These are phyloP conservation scores for Macaca nemestrina DNA, from an alignment of 2,113 vertebrate genomes.

Conservation along the genomic window DNA sequence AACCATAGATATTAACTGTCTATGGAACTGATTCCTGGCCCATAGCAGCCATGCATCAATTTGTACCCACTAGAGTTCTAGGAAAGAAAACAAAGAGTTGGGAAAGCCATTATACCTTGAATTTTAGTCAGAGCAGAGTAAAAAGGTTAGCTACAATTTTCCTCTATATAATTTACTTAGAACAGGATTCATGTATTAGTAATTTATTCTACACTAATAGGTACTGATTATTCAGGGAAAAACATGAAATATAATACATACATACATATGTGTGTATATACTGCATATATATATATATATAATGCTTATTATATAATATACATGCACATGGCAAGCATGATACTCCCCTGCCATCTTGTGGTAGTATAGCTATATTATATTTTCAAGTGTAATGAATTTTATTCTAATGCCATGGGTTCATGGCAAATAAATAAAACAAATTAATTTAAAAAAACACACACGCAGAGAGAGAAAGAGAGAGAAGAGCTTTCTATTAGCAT, in stretches of 20 bases:
- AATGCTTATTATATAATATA: no score
- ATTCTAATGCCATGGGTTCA: no score
- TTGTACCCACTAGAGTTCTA: neutral
- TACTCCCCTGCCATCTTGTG: constrained; percentile 79
- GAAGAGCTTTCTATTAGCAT: neutral
- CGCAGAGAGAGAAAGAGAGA: accelerated
- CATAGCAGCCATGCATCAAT: accelerated
- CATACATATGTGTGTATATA: neutral
- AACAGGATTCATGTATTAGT: neutral
- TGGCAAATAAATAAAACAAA: neutral
- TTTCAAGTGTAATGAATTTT: neutral
- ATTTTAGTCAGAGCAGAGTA: neutral
- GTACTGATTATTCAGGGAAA: neutral
- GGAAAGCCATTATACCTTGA: neutral
- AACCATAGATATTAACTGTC: accelerated
- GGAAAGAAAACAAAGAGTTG: neutral
- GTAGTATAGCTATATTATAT: neutral
- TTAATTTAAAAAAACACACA: neutral
- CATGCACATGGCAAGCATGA: neutral
- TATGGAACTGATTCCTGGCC: accelerated
- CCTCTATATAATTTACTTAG: neutral
- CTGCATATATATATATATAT: no score
- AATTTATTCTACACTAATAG: neutral
- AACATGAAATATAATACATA: neutral
- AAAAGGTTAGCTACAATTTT: neutral